phyloP scores from a whole-genome alignment of 2,113 vertebrate genomes.

The Malurus melanocephalus region DNA sequence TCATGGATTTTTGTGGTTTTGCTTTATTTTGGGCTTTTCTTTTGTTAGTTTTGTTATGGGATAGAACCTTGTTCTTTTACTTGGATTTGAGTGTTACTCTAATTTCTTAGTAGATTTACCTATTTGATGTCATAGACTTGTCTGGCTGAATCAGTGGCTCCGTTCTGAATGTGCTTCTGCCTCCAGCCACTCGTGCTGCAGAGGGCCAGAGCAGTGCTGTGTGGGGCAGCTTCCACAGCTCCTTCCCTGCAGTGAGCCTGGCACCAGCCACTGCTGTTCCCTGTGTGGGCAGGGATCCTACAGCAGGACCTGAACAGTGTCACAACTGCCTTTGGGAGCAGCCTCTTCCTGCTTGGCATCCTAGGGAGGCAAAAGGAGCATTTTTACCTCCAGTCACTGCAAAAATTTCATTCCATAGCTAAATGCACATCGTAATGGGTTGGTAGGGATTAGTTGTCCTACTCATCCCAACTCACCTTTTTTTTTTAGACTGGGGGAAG shows the following conservation, averaged over 20 bases:
- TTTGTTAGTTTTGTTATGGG: neutral
- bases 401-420: neutral
- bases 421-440: neutral
- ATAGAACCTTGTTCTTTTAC: neutral
- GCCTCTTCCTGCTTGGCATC: neutral
- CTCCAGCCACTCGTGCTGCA: neutral
- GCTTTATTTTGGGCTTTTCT: neutral
- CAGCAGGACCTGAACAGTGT: neutral
- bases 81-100: neutral
- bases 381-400: neutral
- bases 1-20: neutral
- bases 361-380: neutral
- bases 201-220: neutral
- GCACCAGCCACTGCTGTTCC: fast-evolving
- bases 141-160: neutral
- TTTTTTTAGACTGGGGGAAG: neutral
- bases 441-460: neutral
- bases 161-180: neutral
- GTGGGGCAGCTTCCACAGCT: neutral
- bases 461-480: neutral
- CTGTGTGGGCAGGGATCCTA: neutral
- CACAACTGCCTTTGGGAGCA: neutral
- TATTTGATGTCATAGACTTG: neutral
- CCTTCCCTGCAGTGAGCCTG: neutral
- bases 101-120: neutral